Evolutionary conservation across 2,113 vertebrate genomes (phyloP), one percentile per base, ranked within the genome.

Genomic region (Takifugu flavidus): DNA sequence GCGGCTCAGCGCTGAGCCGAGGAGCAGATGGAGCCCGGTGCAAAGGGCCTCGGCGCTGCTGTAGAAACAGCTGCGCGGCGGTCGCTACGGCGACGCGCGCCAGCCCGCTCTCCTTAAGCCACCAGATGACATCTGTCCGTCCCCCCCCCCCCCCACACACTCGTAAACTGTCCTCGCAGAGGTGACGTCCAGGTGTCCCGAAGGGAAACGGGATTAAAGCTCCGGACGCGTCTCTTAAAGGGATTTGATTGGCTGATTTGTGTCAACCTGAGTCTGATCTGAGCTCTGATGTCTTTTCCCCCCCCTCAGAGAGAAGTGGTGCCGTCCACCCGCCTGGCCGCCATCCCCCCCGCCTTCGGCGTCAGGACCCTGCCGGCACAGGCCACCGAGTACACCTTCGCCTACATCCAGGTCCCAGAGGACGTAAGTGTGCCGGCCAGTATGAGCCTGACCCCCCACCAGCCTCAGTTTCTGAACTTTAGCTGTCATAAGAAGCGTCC

Each of bases 391-490:
- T 94, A 96, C 45, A 59, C 90, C 77, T 95, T 96, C 12, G 95
- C 94, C 82, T 96, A 90, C 88, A 94, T 96, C 86, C 94, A 93
- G 83, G 91, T 95, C 84, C 94, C 95, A 34, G 93, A 93, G 64
- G 95, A 96, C 51, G 95, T 97, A 85, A 95, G 95, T 94, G 67
- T 20, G 20, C 20, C 20, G 20, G n/a, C n/a, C n/a, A n/a, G n/a
- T n/a, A n/a, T n/a, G n/a, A n/a, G n/a, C n/a, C n/a, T n/a, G n/a
- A 20, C 25, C 1, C 1, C 15, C 49, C 4, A 6, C 12, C 20
- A 20, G 20, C 20, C 20, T 20, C 20, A 20, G 20, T 20, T 20
- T 20, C 20, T 20, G 20, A 20, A 20, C 20, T 20, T 20, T 20
- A 20, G 20, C 20, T 20, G 20, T 20, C 20, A 20, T 20, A 20